These are phyloP conservation scores for Apodemia zela DNA, from an alignment of 2,888 invertebrate species.

Conservation along the genomic window DNA sequence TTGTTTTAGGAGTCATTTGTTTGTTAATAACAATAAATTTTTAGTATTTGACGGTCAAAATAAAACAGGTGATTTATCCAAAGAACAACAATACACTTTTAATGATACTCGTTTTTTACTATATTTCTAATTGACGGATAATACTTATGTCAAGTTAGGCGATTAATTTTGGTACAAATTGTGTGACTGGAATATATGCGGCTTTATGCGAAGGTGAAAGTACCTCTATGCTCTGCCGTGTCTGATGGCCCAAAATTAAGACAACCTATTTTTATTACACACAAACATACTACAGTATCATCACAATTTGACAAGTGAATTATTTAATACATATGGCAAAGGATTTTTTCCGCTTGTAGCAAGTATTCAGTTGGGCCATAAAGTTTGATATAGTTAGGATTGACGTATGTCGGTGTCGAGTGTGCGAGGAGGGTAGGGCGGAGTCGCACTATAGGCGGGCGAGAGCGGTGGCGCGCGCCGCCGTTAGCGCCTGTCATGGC, in stretches of 20 bases:
- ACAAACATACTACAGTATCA: not conserved
- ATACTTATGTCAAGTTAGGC: not conserved
- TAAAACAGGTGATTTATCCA: too few relatives aligned
- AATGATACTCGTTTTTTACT: not conserved
- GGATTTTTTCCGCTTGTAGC: not conserved
- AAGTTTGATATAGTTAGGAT: not conserved
- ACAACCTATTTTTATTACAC: not conserved
- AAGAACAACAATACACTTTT: too few relatives aligned
- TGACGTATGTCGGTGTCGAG: slow-evolving; percentile 6
- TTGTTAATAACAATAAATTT: too few relatives aligned
- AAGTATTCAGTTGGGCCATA: slow-evolving; percentile 6
- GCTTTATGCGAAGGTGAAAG: not conserved
- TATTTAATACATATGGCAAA: too few relatives aligned
- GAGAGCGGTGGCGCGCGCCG: slow-evolving; percentile 60
- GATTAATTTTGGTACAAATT: not conserved
- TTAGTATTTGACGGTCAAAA: too few relatives aligned
- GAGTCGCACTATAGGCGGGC: slow-evolving; percentile 46
- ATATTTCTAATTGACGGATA: not conserved
- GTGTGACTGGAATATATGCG: not conserved
- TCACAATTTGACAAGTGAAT: not conserved
- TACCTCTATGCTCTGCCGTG: not conserved
- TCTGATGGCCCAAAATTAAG: not conserved
- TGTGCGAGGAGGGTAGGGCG: slow-evolving; percentile 22
- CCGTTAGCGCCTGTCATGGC: slow-evolving; percentile 68
- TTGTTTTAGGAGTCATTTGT: too few relatives aligned